These are phyloP conservation scores for Ctenicera cuprea DNA, from an alignment of 2,888 invertebrate species.

Conservation along the genomic window DNA sequence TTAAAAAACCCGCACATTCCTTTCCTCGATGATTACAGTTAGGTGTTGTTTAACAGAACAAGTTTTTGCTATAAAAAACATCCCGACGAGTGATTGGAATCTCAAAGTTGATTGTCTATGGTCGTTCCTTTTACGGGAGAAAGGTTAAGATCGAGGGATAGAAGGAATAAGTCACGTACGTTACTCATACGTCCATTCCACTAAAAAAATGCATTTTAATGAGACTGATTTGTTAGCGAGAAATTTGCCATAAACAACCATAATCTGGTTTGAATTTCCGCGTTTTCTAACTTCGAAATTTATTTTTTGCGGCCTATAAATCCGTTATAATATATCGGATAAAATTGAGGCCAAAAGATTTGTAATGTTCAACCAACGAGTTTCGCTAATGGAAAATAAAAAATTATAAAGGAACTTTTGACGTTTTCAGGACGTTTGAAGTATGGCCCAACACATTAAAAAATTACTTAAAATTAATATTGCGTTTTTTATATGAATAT, in stretches of 20 bases:
- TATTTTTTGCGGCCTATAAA: background rate
- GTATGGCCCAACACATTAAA: background rate
- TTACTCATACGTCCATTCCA: background rate
- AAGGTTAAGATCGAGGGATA: constrained; percentile 12
- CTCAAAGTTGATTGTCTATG: constrained; percentile 19
- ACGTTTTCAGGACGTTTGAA: background rate
- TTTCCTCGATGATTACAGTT: constrained; percentile 17
- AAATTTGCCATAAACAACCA: background rate
- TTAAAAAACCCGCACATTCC: background rate
- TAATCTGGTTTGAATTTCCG: constrained; percentile 18
- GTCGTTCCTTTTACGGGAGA: constrained; percentile 22
- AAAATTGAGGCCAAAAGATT: background rate
- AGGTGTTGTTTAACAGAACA: constrained; percentile 23
- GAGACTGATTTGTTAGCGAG: constrained; percentile 33
- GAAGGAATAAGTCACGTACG: constrained; percentile 25
- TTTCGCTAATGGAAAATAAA: background rate
- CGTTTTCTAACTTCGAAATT: constrained; percentile 7
- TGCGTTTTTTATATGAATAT: background rate
- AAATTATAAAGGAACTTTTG: no score
- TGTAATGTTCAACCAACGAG: background rate
- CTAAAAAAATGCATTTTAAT: constrained; percentile 21
- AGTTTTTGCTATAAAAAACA: constrained; percentile 22
- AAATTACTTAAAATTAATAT: background rate
- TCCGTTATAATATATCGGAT: no score
- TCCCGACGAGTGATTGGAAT: constrained; percentile 11